Conservation (phyloP, 2,888 invertebrate genomes). For the Torymus aiolomorphi region DNA sequence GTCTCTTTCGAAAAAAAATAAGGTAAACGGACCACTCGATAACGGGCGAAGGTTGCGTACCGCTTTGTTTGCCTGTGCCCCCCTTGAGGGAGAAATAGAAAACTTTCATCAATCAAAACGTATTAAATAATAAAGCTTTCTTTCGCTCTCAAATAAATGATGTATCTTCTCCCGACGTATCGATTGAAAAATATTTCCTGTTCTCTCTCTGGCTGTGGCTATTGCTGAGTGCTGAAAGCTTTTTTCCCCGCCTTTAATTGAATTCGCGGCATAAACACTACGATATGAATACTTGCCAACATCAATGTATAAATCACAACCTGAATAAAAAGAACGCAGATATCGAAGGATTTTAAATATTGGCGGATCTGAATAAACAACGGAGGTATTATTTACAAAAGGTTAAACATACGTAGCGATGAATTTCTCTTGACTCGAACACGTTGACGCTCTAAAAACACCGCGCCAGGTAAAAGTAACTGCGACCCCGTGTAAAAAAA, state of each 20-base stretch:
- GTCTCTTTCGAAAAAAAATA: slow-evolving; percentile 8
- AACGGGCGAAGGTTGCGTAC: background rate
- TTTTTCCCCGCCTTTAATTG: background rate
- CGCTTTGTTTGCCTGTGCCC: slow-evolving; percentile 12
- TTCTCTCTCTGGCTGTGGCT: background rate
- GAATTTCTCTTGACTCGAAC: too few relatives aligned
- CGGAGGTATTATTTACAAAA: too few relatives aligned
- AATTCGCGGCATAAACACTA: background rate
- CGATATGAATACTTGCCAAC: background rate
- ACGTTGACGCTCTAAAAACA: too few relatives aligned
- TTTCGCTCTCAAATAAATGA: background rate
- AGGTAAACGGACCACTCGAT: slow-evolving; percentile 41
- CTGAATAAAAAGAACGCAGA: too few relatives aligned
- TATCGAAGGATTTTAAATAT: too few relatives aligned
- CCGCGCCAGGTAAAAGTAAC: too few relatives aligned
- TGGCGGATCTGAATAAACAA: too few relatives aligned
- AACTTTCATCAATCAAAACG: slow-evolving; percentile 13
- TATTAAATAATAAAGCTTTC: background rate
- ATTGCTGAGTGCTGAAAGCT: background rate
- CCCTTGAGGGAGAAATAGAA: background rate
- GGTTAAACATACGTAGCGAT: too few relatives aligned
- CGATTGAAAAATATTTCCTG: background rate
- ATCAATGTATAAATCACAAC: too few relatives aligned
- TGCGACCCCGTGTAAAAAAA: too few relatives aligned
- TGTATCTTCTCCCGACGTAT: background rate